A percentile compares a stretch with the other conserved stretches of the same genome.
phyloP scores from a whole-genome alignment of 2,797 vertebrate genomes.

The Leucoraja ocellata region DNA sequence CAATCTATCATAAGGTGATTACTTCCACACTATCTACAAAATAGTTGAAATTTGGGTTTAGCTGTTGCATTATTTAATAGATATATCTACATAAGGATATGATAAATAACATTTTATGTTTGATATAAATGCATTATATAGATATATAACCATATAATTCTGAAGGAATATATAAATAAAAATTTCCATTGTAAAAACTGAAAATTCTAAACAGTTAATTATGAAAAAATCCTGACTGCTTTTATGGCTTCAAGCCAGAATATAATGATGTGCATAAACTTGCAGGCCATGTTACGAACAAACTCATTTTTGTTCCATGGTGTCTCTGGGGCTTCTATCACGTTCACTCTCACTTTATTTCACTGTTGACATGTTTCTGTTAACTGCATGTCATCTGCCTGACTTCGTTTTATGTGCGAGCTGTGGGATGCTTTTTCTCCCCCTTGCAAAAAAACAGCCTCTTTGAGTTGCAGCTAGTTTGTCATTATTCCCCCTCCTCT shows the following conservation, averaged over 20 bases:
- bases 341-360: conserved; percentile 74
- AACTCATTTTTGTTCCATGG: conserved; percentile 93
- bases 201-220: conserved; percentile 95
- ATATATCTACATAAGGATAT: conserved; percentile 1
- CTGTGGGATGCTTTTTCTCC: conserved; percentile 68
- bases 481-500: conserved; percentile 84
- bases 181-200: conserved; percentile 58
- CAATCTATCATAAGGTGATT: conserved; percentile 36
- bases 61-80: conserved; percentile 30
- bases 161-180: conserved; percentile 44
- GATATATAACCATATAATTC: too few species aligned
- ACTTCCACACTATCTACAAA: conserved; percentile 23
- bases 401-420: conserved; percentile 73
- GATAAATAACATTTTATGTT: too few species aligned
- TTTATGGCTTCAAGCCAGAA: conserved; percentile 98
- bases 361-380: conserved; percentile 91
- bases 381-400: conserved; percentile 88
- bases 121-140: too few species aligned
- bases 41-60: conserved; percentile 30
- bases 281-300: conserved; percentile 78
- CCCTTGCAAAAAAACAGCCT: conserved; percentile 54
- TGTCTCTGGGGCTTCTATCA: conserved; percentile 84
- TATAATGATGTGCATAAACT: conserved; percentile 99
- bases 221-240: conserved; percentile 78
- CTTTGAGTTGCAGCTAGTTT: conserved; percentile 76